Conservation (phyloP, 2,797 vertebrate genomes). For the Megaceryle alcyon region DNA sequence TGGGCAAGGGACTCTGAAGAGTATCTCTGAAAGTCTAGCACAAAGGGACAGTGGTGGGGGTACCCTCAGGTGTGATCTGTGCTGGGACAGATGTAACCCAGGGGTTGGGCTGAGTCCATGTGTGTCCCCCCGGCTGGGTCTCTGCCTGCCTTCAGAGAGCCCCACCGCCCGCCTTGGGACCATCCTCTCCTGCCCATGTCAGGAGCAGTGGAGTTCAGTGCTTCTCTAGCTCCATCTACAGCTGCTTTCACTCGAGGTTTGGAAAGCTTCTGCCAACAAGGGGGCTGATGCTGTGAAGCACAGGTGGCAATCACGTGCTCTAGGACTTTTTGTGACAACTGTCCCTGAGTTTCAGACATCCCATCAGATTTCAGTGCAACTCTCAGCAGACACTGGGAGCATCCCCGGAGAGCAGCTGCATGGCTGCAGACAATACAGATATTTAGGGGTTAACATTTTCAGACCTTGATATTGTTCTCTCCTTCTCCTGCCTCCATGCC, state of each 20-base stretch:
- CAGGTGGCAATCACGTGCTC: neutral
- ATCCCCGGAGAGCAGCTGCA: neutral
- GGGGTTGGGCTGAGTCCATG: fast-evolving
- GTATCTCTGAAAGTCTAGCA: fast-evolving
- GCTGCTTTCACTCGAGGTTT: neutral
- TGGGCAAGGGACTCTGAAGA: neutral
- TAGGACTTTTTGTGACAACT: neutral
- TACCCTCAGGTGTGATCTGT: fast-evolving
- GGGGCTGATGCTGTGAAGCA: neutral
- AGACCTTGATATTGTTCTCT: neutral
- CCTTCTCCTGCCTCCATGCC: neutral
- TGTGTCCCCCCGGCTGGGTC: no score
- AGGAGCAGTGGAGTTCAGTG: neutral
- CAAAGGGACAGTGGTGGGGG: neutral
- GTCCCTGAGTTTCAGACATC: neutral
- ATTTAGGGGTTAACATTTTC: neutral
- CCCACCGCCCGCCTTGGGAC: fast-evolving
- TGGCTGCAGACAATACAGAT: neutral
- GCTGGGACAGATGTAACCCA: neutral
- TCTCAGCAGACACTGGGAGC: neutral
- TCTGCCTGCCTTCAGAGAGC: neutral
- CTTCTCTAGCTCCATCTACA: conserved; percentile 70
- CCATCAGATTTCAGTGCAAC: neutral
- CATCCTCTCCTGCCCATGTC: fast-evolving
- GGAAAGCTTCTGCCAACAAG: neutral